phyloP scores from a whole-genome alignment of 2,797 vertebrate genomes.

The Tiaroga cobitis region DNA sequence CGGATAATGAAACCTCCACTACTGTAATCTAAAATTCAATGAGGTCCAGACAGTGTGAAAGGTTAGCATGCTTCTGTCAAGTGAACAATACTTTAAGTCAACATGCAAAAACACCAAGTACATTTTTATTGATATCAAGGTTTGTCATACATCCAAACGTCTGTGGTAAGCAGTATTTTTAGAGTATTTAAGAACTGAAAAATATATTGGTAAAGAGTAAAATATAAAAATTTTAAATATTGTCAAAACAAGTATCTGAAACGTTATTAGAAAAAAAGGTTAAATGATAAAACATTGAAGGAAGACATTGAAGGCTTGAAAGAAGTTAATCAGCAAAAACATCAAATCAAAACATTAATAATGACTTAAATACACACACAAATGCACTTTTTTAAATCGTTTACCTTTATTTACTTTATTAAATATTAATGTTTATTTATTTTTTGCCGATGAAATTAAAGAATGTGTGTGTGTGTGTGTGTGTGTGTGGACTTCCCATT shows the following conservation, averaged over 20 bases:
- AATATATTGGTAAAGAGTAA: not conserved
- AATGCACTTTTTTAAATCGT: not conserved
- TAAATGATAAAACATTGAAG: not conserved
- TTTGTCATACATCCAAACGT: not conserved
- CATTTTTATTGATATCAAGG: not conserved
- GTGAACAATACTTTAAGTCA: not conserved
- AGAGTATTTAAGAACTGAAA: not conserved
- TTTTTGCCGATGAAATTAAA: not conserved
- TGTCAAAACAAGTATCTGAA: not conserved
- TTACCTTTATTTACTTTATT: not conserved
- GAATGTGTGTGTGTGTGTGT: not conserved
- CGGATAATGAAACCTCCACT: constrained; percentile 17
- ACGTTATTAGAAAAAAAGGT: not conserved
- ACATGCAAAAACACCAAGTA: not conserved
- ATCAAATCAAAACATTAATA: not conserved
- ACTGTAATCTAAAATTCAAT: not conserved
- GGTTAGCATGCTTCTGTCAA: constrained; percentile 22
- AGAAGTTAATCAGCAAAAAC: not conserved
- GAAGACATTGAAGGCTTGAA: not conserved
- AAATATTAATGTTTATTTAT: not conserved
- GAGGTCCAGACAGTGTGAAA: constrained; percentile 16
- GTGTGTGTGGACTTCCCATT: not conserved
- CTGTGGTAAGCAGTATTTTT: not conserved
- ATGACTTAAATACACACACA: not conserved
- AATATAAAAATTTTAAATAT: not conserved